Evolutionary conservation across 2,113 vertebrate genomes (phyloP).

Genomic region (Peromyscus maniculatus): DNA sequence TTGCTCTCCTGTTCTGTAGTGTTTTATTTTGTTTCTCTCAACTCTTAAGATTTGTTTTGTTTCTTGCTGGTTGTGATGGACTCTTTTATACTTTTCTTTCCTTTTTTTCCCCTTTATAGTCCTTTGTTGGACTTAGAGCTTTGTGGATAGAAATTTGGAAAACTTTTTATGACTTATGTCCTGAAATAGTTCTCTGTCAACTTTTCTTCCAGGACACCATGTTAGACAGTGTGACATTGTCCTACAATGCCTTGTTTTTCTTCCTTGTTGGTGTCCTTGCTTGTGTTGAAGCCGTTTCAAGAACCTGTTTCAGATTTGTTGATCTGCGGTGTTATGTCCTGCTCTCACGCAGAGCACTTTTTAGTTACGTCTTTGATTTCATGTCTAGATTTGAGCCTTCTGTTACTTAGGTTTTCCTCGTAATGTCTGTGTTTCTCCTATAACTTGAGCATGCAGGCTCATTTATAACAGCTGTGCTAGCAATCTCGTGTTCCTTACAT

Average conservation of each 20-base stretch:
- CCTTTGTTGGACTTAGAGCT: not conserved
- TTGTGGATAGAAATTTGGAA: not conserved
- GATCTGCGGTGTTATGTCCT: not conserved
- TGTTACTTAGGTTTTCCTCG: not conserved
- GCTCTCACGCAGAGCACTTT: not conserved
- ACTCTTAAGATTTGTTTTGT: not conserved
- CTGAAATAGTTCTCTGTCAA: constrained; percentile 36
- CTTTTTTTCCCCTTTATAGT: not conserved
- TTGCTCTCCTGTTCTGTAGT: not conserved
- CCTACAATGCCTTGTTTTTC: not conserved
- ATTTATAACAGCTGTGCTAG: not conserved
- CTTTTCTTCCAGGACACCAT: not conserved
- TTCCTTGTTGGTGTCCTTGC: not conserved
- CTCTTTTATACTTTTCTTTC: not conserved
- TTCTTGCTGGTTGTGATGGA: not conserved
- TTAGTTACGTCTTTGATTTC: not conserved
- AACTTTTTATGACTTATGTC: not conserved
- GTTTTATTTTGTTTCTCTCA: not conserved
- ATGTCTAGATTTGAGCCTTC: not conserved
- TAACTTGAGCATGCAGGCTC: not conserved
- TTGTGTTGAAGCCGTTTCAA: not conserved
- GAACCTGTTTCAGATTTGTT: not conserved
- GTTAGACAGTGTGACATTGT: not conserved
- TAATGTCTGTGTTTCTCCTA: not conserved
- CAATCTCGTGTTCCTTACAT: not conserved